Evolutionary conservation across 2,888 invertebrate genomes (phyloP).

Genomic region (Hypena proboscidalis): DNA sequence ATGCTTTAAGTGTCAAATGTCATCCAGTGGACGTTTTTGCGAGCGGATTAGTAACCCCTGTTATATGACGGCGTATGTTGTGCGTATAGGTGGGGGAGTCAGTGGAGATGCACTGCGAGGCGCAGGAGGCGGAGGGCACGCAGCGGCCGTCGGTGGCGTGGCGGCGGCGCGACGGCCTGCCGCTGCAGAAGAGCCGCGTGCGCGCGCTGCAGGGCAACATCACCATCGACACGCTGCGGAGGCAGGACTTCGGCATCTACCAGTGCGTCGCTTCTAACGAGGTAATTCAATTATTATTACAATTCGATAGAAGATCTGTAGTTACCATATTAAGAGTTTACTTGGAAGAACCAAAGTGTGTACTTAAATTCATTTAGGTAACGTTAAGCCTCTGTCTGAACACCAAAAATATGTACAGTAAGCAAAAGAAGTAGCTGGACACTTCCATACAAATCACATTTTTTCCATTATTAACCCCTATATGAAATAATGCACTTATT

Average conservation of each 20-base stretch:
- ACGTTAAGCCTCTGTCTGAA: too few species aligned
- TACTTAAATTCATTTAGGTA: too few species aligned
- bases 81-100: constrained; percentile 89
- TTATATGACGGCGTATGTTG: background rate
- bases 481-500: too few species aligned
- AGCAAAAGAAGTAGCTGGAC: too few species aligned
- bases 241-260: constrained; percentile 97
- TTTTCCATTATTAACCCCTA: too few species aligned
- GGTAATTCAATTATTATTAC: constrained; percentile 63
- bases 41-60: too few species aligned
- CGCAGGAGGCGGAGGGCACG: constrained; percentile 95
- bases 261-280: constrained; percentile 98
- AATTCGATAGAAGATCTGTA: constrained; percentile 3
- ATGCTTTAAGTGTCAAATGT: too few species aligned
- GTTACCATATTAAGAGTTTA: too few species aligned
- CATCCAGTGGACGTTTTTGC: too few species aligned
- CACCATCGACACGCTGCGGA: constrained; percentile 93
- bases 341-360: too few species aligned
- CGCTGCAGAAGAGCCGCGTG: constrained; percentile 92
- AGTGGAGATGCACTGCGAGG: constrained; percentile 98
- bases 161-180: constrained; percentile 94
- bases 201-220: constrained; percentile 94
- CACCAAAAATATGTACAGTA: too few species aligned
- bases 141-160: constrained; percentile 96
- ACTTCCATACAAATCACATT: too few species aligned